A percentile compares a stretch with the other conserved stretches of the same genome.
Conservation (phyloP, 2,797 vertebrate genomes). For the Channa striata region DNA sequence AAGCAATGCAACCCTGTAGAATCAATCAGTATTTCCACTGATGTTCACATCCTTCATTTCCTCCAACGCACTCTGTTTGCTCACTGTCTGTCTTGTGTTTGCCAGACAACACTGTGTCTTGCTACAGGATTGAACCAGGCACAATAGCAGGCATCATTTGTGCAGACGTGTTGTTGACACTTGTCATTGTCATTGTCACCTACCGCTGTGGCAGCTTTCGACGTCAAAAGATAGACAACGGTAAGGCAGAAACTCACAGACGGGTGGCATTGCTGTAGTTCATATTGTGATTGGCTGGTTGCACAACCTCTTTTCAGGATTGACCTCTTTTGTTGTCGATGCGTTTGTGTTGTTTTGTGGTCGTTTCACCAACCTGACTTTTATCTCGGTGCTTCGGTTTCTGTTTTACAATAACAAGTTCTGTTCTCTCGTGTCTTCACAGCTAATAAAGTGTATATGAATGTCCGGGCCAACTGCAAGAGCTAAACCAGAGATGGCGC, state of each 20-base stretch:
- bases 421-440: slow-evolving; percentile 48
- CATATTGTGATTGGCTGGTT: neutral
- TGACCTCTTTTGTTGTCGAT: too few species aligned
- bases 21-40: slow-evolving; percentile 49
- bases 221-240: slow-evolving; percentile 64
- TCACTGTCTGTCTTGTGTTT: slow-evolving; percentile 18
- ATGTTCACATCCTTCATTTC: neutral
- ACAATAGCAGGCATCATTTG: slow-evolving; percentile 75
- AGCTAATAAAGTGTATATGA: slow-evolving; percentile 86
- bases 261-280: too few species aligned
- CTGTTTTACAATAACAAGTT: slow-evolving; percentile 3
- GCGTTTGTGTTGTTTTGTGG: too few species aligned
- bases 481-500: slow-evolving; percentile 23
- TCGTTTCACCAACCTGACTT: too few species aligned
- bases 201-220: slow-evolving; percentile 76
- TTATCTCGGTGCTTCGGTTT: neutral
- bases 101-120: slow-evolving; percentile 60
- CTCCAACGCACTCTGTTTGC: slow-evolving; percentile 38
- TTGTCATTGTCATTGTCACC: slow-evolving; percentile 76
- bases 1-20: neutral
- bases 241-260: slow-evolving; percentile 46
- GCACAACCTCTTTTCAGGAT: neutral
- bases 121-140: slow-evolving; percentile 78
- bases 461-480: slow-evolving; percentile 79
- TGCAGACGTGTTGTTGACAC: slow-evolving; percentile 80